Conservation (phyloP, 2,888 invertebrate species). For the Dasypogon diadema region DNA sequence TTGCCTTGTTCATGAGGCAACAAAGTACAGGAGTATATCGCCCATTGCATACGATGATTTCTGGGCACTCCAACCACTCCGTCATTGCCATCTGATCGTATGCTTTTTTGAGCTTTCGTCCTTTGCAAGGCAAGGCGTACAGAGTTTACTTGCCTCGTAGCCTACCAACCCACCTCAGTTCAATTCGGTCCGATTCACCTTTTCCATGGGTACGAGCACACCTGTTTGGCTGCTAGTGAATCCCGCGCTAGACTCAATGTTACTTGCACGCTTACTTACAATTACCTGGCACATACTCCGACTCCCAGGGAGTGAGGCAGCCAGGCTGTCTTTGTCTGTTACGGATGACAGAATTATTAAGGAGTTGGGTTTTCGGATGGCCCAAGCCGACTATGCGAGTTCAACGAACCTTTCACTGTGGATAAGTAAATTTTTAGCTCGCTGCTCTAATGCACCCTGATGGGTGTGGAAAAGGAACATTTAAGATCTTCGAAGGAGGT, state of each 20-base stretch:
- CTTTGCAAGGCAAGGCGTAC: neutral
- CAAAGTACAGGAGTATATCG: conserved; percentile 14
- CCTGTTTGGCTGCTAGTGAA: conserved; percentile 54
- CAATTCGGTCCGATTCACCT: conserved; percentile 19
- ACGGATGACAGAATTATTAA: conserved; percentile 50
- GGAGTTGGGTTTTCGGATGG: conserved; percentile 46
- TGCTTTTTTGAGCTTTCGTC: conserved; percentile 49
- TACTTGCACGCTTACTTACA: conserved; percentile 49
- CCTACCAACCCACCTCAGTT: neutral
- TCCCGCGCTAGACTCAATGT: conserved; percentile 34
- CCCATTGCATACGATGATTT: conserved; percentile 38
- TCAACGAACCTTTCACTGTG: conserved; percentile 21
- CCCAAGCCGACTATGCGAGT: conserved; percentile 26
- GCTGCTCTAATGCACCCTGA: conserved; percentile 29
- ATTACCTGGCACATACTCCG: conserved; percentile 12
- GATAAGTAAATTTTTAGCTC: neutral
- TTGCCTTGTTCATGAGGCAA: conserved; percentile 12
- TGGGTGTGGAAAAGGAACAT: neutral
- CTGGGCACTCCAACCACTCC: conserved; percentile 32
- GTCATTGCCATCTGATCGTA: conserved; percentile 45
- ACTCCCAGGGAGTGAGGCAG: neutral
- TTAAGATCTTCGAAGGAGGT: conserved; percentile 5
- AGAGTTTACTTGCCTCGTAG: neutral
- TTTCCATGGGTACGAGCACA: conserved; percentile 52
- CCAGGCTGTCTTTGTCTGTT: conserved; percentile 43